Evolutionary conservation across 2,797 vertebrate species (phyloP), one percentile per base, ranked within the genome.

Genomic region (Hippoglossus hippoglossus): DNA sequence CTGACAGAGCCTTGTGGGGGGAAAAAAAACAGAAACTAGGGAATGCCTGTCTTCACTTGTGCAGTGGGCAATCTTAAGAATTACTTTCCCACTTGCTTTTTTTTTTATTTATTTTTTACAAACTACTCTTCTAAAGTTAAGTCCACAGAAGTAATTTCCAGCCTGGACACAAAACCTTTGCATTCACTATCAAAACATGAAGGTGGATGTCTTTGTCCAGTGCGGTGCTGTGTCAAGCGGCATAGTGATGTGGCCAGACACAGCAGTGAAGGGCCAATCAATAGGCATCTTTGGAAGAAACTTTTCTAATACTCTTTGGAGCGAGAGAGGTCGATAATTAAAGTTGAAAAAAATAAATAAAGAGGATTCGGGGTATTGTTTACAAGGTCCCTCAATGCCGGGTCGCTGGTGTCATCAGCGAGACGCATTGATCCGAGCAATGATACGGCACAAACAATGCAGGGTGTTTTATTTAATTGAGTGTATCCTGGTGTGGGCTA

Each of bases 211-310:
- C 28, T 51, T 50, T 67, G 47, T 47, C 66, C 53, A n/a, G n/a
- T 24, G 31, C 39, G 41, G 72, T 68, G 82, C 70, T 64, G 71
- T 75, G 70, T 47, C 58, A 15, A 73, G 64, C 25, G 22, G 52
- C 26, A 36, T 16, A 72, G 46, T 15, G 57, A 78, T 41, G 57
- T 2, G 18, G 44, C 53, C 31, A 58, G 53, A 78, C 53, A 66
- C 10, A 53, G 73, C n/a, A 28, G 39, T 70, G 60, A 13, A 51
- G 16, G 49, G 54, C 60, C 47, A 75, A 89, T 83, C 75, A 82
- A 83, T 81, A 39, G 11, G 26, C 31, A 9, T 65, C 65, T 55
- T 73, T 26, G 55, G 53, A 62, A 57, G 49, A 75, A 77, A 84
- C 24, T 18, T 75, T 73, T 59, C 34, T 9, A 21, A 65, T 28